phyloP scores from a whole-genome alignment of 2,888 invertebrate species.

The Rhingia campestris region DNA sequence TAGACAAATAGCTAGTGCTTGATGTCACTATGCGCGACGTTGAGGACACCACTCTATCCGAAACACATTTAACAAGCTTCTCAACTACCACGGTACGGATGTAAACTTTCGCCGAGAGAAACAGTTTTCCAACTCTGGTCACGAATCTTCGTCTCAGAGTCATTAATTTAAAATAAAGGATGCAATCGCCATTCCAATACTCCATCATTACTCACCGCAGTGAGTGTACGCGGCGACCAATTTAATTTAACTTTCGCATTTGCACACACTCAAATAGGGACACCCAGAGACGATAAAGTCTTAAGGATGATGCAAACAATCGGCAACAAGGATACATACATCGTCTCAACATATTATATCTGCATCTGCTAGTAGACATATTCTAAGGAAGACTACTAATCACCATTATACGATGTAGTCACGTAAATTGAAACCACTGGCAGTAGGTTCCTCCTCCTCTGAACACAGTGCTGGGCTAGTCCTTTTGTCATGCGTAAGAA shows the following conservation, averaged over 20 bases:
- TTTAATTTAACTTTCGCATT: conserved; percentile 68
- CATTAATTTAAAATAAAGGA: conserved; percentile 71
- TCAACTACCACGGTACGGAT: conserved; percentile 38
- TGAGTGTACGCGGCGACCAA: conserved; percentile 59
- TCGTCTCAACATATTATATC: not conserved
- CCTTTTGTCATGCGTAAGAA: conserved; percentile 44
- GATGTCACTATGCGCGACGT: conserved; percentile 27
- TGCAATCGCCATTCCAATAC: conserved; percentile 44
- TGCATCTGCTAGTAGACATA: not conserved
- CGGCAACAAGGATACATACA: conserved; percentile 32
- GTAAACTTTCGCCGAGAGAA: conserved; percentile 32
- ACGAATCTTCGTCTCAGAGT: conserved; percentile 64
- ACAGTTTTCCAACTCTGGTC: conserved; percentile 63
- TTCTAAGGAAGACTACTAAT: conserved; percentile 49
- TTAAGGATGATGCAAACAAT: conserved; percentile 4
- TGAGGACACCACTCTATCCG: not conserved
- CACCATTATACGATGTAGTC: conserved; percentile 65
- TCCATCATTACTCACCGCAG: conserved; percentile 48
- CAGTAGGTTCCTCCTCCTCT: conserved; percentile 21
- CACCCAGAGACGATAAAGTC: not conserved
- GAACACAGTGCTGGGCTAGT: conserved; percentile 7
- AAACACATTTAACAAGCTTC: conserved; percentile 27
- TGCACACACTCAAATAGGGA: conserved; percentile 44
- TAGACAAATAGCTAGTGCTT: conserved; percentile 30
- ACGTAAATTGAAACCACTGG: conserved; percentile 68